Conservation (phyloP, 2,113 vertebrate species). For the Mobula hypostoma region DNA sequence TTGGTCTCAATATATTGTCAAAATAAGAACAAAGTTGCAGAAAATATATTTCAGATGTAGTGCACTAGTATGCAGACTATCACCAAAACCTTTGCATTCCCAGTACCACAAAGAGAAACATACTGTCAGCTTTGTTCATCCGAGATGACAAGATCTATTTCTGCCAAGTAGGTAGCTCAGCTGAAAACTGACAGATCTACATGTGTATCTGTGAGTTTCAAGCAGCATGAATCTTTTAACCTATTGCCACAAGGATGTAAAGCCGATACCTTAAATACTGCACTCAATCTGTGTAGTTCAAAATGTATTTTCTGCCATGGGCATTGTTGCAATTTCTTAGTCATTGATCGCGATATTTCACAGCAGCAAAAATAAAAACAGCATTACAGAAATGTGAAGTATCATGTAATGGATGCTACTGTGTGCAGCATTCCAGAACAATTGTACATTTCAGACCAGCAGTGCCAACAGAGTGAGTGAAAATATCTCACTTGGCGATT, state of each 20-base stretch:
- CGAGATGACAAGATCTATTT: conserved; percentile 33
- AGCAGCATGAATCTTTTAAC: background rate
- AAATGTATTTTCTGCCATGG: conserved; percentile 33
- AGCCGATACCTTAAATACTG: conserved; percentile 20
- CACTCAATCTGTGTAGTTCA: conserved; percentile 2
- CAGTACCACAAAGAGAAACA: background rate
- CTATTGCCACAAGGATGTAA: conserved; percentile 13
- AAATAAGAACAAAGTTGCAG: background rate
- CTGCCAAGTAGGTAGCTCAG: too few species aligned
- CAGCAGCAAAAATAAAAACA: conserved; percentile 32
- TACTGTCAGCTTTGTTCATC: conserved; percentile 27
- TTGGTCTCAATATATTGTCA: background rate
- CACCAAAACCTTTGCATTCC: background rate
- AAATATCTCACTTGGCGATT: conserved; percentile 22
- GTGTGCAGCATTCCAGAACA: conserved; percentile 26
- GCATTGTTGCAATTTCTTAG: conserved; percentile 27
- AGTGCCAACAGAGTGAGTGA: conserved; percentile 19
- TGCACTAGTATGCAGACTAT: background rate
- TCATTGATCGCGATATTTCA: conserved; percentile 29
- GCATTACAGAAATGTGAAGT: conserved; percentile 25
- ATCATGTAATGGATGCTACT: conserved; percentile 22
- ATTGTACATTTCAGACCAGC: conserved; percentile 21
- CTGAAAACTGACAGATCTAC: conserved; percentile 19
- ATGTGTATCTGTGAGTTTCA: background rate
- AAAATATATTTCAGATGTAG: background rate